These are phyloP conservation scores for Dasypus novemcinctus DNA, from an alignment of 2,113 vertebrate genomes.

Conservation along the genomic window DNA sequence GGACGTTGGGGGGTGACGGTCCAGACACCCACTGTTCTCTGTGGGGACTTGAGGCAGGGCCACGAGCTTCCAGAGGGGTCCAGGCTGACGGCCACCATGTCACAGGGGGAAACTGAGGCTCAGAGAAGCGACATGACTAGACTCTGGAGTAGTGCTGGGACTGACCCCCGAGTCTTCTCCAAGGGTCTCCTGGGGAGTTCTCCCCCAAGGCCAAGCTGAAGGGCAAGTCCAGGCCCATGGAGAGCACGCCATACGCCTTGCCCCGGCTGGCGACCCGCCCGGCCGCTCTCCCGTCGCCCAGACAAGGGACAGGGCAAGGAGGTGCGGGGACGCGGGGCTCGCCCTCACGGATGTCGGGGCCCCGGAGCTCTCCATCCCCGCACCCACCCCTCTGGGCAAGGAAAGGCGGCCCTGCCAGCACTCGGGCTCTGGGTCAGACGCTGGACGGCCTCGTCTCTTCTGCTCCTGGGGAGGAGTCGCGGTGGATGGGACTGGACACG, in stretches of 20 bases:
- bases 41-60: neutral
- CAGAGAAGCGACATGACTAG: neutral
- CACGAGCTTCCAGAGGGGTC: neutral
- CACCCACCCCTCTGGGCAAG: too few species aligned
- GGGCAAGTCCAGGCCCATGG: neutral
- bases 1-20: neutral
- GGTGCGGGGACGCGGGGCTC: too few species aligned
- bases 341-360: too few species aligned
- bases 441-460: too few species aligned
- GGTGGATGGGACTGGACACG: too few species aligned
- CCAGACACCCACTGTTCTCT: neutral
- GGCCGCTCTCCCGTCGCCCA: too few species aligned
- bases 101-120: neutral
- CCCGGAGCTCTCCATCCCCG: too few species aligned
- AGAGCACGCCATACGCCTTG: accelerated
- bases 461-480: too few species aligned
- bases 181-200: neutral
- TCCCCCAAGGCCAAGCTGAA: neutral
- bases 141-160: neutral
- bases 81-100: neutral
- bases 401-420: too few species aligned
- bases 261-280: neutral
- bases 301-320: too few species aligned
- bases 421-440: too few species aligned
- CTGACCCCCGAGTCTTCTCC: neutral